phyloP scores from a whole-genome alignment of 2,888 invertebrate genomes.

The Nasonovia ribisnigri region DNA sequence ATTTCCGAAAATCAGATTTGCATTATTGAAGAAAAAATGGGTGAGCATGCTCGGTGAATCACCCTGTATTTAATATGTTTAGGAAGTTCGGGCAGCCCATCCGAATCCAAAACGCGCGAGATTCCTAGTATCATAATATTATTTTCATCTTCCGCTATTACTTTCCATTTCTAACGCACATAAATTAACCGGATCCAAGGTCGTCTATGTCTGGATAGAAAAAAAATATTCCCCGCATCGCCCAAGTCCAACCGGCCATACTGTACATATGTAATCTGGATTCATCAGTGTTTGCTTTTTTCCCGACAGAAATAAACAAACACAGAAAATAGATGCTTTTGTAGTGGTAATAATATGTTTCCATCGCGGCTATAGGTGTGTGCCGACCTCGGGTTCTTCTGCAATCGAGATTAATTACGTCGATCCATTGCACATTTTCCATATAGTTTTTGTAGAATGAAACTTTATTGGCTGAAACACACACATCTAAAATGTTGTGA shows the following conservation, averaged over 20 bases:
- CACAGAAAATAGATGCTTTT: neutral
- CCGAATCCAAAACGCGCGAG: neutral
- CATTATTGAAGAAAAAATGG: too few relatives aligned
- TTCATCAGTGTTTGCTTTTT: neutral
- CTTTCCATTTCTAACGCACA: conserved; percentile 24
- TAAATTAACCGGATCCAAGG: conserved; percentile 36
- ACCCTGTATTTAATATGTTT: neutral
- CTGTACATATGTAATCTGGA: neutral
- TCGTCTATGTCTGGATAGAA: neutral
- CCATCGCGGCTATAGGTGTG: neutral
- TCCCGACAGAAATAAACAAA: neutral
- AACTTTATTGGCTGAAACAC: neutral
- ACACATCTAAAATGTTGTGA: neutral
- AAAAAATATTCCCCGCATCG: neutral
- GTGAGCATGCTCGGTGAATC: too few relatives aligned
- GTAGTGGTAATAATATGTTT: neutral
- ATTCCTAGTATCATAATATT: neutral
- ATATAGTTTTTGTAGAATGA: neutral
- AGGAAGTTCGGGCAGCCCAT: neutral
- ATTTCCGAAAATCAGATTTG: too few relatives aligned
- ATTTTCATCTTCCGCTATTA: conserved; percentile 26
- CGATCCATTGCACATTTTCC: neutral
- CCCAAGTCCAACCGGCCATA: neutral
- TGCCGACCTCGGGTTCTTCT: neutral
- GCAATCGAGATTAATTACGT: neutral